Percentiles rank a stretch among this genome's conserved stretches.
Evolutionary conservation across 2,113 vertebrate species (phyloP).

Genomic region (Microcebus ravelobensis): DNA sequence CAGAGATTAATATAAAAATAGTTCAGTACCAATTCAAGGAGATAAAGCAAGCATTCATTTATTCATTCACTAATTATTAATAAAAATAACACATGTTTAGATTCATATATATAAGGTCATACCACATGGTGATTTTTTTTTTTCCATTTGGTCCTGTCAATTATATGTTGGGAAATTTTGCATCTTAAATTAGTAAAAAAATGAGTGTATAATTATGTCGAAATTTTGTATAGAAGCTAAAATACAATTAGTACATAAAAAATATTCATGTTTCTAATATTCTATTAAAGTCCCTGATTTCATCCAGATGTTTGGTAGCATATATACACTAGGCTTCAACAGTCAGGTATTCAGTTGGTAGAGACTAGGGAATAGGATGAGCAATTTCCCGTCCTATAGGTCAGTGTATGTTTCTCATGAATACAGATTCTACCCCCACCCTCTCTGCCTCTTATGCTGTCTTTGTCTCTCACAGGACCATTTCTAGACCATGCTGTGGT

Average conservation of each 20-base stretch:
- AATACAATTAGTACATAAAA: background rate
- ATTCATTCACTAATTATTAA: background rate
- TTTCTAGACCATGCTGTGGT: background rate
- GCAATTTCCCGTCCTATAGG: background rate
- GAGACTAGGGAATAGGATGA: background rate
- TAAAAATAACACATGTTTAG: background rate
- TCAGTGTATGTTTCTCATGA: background rate
- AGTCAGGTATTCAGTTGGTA: background rate
- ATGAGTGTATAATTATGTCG: background rate
- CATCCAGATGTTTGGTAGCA: background rate
- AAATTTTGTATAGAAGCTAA: background rate
- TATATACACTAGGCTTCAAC: background rate
- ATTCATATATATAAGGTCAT: background rate
- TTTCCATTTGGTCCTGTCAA: background rate
- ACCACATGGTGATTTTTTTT: background rate
- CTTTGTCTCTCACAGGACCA: background rate
- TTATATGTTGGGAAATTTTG: background rate
- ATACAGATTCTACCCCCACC: background rate
- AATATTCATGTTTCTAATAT: background rate
- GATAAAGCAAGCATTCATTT: slow-evolving; percentile 20
- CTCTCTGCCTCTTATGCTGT: background rate
- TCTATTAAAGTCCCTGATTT: background rate
- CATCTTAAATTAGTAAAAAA: slow-evolving; percentile 16
- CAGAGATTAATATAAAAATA: background rate
- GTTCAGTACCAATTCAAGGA: slow-evolving; percentile 14